These are phyloP conservation scores for Neotoxoptera formosana DNA, from an alignment of 1,140 invertebrate species.

Conservation along the genomic window DNA sequence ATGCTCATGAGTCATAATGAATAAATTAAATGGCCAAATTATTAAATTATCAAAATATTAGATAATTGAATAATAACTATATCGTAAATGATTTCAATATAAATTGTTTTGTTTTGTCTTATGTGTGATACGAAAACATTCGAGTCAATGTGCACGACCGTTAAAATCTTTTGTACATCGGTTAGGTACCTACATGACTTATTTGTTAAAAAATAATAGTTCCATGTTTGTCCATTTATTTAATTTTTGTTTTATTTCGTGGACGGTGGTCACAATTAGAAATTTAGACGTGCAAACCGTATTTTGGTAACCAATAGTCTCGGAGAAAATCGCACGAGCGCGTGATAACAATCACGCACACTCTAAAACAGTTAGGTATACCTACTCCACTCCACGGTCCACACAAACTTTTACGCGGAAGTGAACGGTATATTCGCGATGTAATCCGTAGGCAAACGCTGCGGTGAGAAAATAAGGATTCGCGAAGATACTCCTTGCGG, in stretches of 20 bases:
- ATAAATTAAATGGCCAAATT: neutral
- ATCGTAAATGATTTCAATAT: too few relatives aligned
- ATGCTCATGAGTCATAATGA: neutral
- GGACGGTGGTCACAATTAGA: neutral
- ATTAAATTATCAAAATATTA: neutral
- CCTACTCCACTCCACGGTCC: neutral
- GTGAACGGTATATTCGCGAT: conserved; percentile 28
- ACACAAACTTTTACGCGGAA: neutral
- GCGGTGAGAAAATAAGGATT: neutral
- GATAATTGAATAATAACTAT: too few relatives aligned
- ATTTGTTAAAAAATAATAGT: neutral
- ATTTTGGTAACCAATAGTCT: conserved; percentile 16
- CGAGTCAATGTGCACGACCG: neutral
- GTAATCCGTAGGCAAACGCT: neutral
- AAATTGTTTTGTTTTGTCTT: neutral
- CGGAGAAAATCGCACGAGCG: conserved; percentile 9
- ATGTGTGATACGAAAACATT: neutral
- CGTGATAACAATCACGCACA: conserved; percentile 9
- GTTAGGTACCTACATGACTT: too few relatives aligned
- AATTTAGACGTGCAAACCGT: neutral
- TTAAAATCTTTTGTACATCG: conserved; percentile 17
- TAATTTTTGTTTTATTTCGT: neutral
- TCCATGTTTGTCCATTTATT: neutral
- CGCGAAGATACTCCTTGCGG: neutral
- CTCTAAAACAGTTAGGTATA: conserved; percentile 1